Conservation (phyloP, 2,888 invertebrate genomes). For the Petrolisthes cinctipes region DNA sequence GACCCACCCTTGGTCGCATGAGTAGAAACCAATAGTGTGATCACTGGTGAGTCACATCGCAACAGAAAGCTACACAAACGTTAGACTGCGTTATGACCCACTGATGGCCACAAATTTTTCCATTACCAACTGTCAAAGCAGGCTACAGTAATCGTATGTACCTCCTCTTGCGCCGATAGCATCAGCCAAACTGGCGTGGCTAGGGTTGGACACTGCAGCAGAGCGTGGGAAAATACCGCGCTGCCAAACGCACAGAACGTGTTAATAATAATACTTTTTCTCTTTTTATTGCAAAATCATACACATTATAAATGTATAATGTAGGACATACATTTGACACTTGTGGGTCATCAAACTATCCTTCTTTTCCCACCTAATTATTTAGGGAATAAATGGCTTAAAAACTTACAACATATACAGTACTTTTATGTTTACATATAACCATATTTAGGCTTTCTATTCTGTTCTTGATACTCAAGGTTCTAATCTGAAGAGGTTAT, state of each 20-base stretch:
- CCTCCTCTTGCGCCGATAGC: not conserved
- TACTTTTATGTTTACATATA: too few relatives aligned
- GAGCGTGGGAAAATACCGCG: not conserved
- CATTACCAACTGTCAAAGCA: not conserved
- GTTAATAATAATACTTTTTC: too few relatives aligned
- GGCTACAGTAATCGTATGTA: not conserved
- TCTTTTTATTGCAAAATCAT: too few relatives aligned
- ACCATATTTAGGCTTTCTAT: too few relatives aligned
- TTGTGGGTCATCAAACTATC: too few relatives aligned
- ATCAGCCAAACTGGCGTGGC: not conserved
- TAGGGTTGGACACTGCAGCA: not conserved
- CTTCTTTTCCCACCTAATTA: too few relatives aligned
- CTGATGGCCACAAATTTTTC: not conserved
- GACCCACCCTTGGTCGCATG: not conserved
- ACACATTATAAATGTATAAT: too few relatives aligned
- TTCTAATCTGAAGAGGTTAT: too few relatives aligned
- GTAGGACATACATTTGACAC: too few relatives aligned
- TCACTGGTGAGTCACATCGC: constrained; percentile 2
- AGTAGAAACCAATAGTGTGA: not conserved
- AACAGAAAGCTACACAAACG: not conserved
- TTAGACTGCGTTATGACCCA: not conserved
- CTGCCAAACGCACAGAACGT: not conserved
- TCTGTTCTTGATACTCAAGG: too few relatives aligned
- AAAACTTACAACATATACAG: too few relatives aligned
- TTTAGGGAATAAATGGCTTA: too few relatives aligned